Percentiles rank a stretch among this genome's conserved stretches.
phyloP scores from a whole-genome alignment of 2,888 invertebrate species.

The Philaethria dido region DNA sequence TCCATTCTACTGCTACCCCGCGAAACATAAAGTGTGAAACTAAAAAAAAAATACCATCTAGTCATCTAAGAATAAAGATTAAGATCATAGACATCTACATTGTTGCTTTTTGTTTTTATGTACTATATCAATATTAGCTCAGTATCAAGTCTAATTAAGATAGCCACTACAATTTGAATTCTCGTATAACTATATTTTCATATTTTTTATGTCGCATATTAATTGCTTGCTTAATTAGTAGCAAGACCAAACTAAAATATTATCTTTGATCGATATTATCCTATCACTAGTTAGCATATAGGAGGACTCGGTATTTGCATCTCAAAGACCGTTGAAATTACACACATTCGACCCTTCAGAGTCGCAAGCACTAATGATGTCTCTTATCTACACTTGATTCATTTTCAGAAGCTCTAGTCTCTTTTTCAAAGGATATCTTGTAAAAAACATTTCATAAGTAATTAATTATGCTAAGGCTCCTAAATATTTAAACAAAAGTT shows the following conservation, averaged over 20 bases:
- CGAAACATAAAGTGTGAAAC: too few species aligned
- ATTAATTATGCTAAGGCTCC: too few species aligned
- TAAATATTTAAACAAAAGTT: too few species aligned
- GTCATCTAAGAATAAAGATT: too few species aligned
- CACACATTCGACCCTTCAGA: constrained; percentile 43
- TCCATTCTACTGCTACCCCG: too few species aligned
- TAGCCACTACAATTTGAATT: too few species aligned
- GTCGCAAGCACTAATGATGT: constrained; percentile 44
- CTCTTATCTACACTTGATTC: constrained; percentile 41
- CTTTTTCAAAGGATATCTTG: constrained; percentile 18
- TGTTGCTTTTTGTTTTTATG: too few species aligned
- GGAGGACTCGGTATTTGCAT: constrained; percentile 60
- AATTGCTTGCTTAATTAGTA: background rate
- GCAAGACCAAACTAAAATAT: constrained; percentile 1
- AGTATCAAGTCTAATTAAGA: too few species aligned
- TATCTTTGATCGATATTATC: constrained; percentile 27
- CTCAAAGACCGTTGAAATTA: constrained; percentile 66
- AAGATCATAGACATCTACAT: too few species aligned
- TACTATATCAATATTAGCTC: too few species aligned
- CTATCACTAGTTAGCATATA: constrained; percentile 43
- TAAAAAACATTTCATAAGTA: background rate
- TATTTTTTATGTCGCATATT: background rate
- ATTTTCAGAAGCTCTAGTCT: constrained; percentile 3
- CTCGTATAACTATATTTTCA: background rate
- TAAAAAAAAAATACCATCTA: too few species aligned